phyloP scores from a whole-genome alignment of 2,888 invertebrate genomes.

The Plebejus melissa region DNA sequence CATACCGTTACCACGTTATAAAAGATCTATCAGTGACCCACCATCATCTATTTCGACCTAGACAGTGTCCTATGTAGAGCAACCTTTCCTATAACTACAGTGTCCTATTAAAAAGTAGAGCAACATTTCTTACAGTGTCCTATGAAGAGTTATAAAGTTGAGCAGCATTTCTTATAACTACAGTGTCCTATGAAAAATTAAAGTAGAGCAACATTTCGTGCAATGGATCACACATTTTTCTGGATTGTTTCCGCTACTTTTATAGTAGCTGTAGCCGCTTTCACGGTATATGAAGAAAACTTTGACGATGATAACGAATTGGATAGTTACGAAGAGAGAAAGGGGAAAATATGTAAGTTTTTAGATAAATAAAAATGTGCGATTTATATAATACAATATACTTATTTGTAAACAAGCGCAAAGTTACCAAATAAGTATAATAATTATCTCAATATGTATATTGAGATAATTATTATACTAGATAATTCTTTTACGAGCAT shows the following conservation, averaged over 20 bases:
- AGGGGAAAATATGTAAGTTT: conserved; percentile 62
- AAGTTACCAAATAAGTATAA: background rate
- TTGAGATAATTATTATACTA: too few relatives aligned
- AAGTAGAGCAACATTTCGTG: background rate
- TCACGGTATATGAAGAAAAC: conserved; percentile 45
- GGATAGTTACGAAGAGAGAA: conserved; percentile 44
- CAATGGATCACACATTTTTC: conserved; percentile 49
- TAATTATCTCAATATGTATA: too few relatives aligned
- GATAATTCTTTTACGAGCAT: too few relatives aligned
- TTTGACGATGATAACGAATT: conserved; percentile 43
- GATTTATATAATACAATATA: background rate
- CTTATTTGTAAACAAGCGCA: background rate
- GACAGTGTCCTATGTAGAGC: conserved; percentile 23
- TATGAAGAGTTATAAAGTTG: too few relatives aligned
- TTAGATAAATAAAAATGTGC: background rate
- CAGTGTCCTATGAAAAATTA: too few relatives aligned
- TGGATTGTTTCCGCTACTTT: conserved; percentile 46
- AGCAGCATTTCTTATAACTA: background rate
- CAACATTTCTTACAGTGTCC: background rate
- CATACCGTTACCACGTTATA: conserved; percentile 71
- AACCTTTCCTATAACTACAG: conserved; percentile 19
- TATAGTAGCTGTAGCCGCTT: conserved; percentile 48
- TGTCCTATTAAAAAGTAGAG: too few relatives aligned
- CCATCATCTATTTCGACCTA: conserved; percentile 51
- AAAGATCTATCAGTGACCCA: conserved; percentile 47